Evolutionary conservation across 2,888 invertebrate genomes (phyloP), one percentile per base, ranked within the genome.

Genomic region (Euphydryas editha): DNA sequence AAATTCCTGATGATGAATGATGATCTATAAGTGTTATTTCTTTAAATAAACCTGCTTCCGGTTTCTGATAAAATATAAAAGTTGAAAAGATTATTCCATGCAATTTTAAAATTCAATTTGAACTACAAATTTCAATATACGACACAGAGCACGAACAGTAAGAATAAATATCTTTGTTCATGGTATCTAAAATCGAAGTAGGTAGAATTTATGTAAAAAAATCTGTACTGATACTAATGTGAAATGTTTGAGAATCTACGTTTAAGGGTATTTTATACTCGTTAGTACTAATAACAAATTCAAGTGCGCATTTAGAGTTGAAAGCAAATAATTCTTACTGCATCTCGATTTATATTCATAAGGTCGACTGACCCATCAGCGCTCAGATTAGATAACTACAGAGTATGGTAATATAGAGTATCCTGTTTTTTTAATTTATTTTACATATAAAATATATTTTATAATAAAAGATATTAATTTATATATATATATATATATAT

Each of bases 291-390:
- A 65, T 57, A 49, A 56, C 47, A 24, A 21, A 55, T 59, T 51
- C 44, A 65, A 66, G 59, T 58, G 59, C 49, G 39, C 56, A 57
- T 59, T 65, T 42, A 60, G 42, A 60, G 44, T 59, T 21, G 57
- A 66, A 46, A 60, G 57, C 60, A 36, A 51, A 56, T 44, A 60
- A 30, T 66, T 67, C 55, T 63, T 57, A 64, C 62, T 63, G 59
- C 59, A 65, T 47, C 62, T 63, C 66, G 63, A 67, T 71, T 68
- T 74, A 68, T 72, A 74, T 74, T 72, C 71, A 72, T 72, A 70
- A 70, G 51, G 59, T 57, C 59, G 60, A 37, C 67, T 51, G 51
- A 56, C 62, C 65, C 65, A 66, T 71, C 65, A 67, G 54, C 37
- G 69, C 67, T 66, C 57, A 70, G 65, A 71, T 74, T 72, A 72